phyloP scores from a whole-genome alignment of 2,797 vertebrate species.

The Myoxocephalus aenaeus region DNA sequence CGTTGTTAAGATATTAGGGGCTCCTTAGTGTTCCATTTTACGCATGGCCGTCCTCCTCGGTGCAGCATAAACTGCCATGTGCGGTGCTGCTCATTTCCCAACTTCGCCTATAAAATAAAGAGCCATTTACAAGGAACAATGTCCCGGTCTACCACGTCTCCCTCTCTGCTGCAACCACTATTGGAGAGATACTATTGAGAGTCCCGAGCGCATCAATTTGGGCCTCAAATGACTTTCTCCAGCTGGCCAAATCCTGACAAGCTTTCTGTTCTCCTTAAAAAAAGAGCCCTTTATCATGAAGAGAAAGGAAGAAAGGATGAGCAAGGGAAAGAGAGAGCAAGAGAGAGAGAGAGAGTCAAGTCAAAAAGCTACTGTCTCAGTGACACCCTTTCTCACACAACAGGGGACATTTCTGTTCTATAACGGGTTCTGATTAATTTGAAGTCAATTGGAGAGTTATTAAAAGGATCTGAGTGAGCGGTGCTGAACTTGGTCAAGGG shows the following conservation, averaged over 20 bases:
- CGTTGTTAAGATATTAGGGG: conserved; percentile 62
- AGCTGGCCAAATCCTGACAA: conserved; percentile 82
- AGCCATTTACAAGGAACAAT: conserved; percentile 78
- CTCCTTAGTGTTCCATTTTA: conserved; percentile 69
- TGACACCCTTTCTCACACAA: conserved; percentile 84
- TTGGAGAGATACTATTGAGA: conserved; percentile 80
- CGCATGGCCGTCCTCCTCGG: conserved; percentile 55
- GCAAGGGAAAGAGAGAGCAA: conserved; percentile 43
- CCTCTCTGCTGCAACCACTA: conserved; percentile 57
- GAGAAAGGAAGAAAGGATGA: conserved; percentile 74
- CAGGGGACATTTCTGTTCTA: conserved; percentile 84
- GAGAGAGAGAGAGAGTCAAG: conserved; percentile 58
- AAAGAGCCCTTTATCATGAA: conserved; percentile 80
- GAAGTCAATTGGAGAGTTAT: conserved; percentile 88
- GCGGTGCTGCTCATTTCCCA: conserved; percentile 66
- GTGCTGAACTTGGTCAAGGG: conserved; percentile 87
- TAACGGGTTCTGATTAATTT: conserved; percentile 87
- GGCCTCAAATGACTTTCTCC: conserved; percentile 82
- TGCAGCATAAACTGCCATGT: conserved; percentile 31
- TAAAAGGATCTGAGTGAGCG: conserved; percentile 83
- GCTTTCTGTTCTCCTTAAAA: conserved; percentile 79
- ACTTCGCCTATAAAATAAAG: conserved; percentile 76
- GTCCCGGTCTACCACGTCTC: conserved; percentile 62
- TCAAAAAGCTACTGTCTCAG: conserved; percentile 78
- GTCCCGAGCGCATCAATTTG: conserved; percentile 77